A percentile compares a stretch with the other conserved stretches of the same genome.
Conservation (phyloP, 2,888 invertebrate genomes). For the Eurois occulta region DNA sequence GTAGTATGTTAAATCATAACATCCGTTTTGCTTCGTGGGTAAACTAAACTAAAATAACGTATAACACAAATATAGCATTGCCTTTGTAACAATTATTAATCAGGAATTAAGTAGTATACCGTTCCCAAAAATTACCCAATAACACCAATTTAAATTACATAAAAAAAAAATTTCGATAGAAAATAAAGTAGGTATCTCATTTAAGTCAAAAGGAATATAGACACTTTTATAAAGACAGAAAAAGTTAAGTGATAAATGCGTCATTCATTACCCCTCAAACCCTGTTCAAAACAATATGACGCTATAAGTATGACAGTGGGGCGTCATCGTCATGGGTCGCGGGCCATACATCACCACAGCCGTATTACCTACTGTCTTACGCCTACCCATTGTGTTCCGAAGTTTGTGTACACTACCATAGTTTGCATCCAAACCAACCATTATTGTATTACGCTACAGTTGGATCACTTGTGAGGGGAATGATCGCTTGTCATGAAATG, state of each 20-base stretch:
- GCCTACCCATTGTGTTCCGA: constrained; percentile 42
- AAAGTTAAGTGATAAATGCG: not conserved
- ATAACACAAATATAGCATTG: not conserved
- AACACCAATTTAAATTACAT: no score
- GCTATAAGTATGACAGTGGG: constrained; percentile 48
- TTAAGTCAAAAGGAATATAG: no score
- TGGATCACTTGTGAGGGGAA: constrained; percentile 29
- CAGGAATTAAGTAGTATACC: not conserved
- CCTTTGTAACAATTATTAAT: not conserved
- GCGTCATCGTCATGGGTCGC: constrained; percentile 73
- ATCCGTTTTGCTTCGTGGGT: not conserved
- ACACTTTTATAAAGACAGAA: no score
- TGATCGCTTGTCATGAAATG: constrained; percentile 53
- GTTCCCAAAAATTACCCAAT: not conserved
- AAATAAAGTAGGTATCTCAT: no score
- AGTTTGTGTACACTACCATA: constrained; percentile 38
- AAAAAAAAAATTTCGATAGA: no score
- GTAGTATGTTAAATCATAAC: not conserved
- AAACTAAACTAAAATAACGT: not conserved
- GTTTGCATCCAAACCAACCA: constrained; percentile 28
- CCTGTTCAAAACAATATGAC: constrained; percentile 8
- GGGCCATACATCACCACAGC: constrained; percentile 46
- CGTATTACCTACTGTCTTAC: constrained; percentile 40
- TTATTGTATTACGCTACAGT: constrained; percentile 35
- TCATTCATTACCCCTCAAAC: not conserved